These are phyloP conservation scores for Hetaerina americana DNA, from an alignment of 1,140 invertebrate genomes.

Conservation along the genomic window DNA sequence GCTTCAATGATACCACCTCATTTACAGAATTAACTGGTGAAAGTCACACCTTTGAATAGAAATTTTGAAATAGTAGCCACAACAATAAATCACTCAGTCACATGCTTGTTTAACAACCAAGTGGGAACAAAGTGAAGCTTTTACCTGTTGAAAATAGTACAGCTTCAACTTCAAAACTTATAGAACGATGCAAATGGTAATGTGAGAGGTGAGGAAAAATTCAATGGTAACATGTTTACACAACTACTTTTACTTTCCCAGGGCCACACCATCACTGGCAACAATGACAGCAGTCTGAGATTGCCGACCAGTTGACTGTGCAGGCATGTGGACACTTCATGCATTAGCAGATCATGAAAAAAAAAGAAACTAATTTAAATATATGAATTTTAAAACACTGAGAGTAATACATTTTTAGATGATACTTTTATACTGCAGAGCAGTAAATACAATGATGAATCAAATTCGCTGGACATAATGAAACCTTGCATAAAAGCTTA, in stretches of 20 bases:
- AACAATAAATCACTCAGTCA: neutral
- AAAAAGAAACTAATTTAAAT: no score
- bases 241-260: neutral
- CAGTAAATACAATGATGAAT: no score
- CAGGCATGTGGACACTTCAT: neutral
- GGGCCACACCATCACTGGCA: neutral
- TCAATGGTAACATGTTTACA: neutral
- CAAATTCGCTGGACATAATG: no score
- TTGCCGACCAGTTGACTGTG: neutral
- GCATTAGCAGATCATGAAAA: neutral
- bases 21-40: no score
- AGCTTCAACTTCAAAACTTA: neutral
- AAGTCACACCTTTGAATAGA: neutral
- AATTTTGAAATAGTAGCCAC: neutral
- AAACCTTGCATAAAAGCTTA: no score
- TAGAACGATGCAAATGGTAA: neutral
- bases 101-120: neutral
- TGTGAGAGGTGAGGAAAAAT: neutral
- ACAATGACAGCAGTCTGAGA: neutral
- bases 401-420: no score
- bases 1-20: neutral
- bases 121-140: neutral
- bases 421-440: no score
- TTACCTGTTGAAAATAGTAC: neutral
- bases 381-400: no score